Evolutionary conservation across 2,888 invertebrate species (phyloP).

Genomic region (Psylliodes chrysocephalus): DNA sequence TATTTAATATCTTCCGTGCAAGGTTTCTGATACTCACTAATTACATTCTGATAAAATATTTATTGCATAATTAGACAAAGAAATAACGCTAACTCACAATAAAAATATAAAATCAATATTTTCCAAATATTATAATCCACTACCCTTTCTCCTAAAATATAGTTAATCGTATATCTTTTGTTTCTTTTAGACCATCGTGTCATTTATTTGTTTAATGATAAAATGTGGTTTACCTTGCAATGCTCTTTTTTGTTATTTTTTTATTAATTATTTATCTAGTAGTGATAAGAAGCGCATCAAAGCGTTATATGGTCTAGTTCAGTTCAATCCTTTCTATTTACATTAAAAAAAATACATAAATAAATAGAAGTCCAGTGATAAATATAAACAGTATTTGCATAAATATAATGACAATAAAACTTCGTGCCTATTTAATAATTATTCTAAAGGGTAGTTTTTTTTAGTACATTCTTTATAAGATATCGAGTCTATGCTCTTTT

Average conservation of each 20-base stretch:
- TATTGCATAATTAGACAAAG: too few species aligned
- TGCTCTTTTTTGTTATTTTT: not conserved
- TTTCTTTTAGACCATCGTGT: slow-evolving; percentile 1
- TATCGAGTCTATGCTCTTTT: not conserved
- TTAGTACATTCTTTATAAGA: slow-evolving; percentile 1
- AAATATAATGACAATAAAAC: not conserved
- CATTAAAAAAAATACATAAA: not conserved
- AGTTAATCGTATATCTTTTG: slow-evolving; percentile 1
- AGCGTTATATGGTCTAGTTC: not conserved
- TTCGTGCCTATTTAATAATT: not conserved
- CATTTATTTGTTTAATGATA: slow-evolving; percentile 3
- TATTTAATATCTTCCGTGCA: too few species aligned
- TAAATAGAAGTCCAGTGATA: not conserved
- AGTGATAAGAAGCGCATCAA: not conserved
- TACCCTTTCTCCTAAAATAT: not conserved
- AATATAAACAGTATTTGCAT: not conserved
- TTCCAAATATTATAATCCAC: not conserved
- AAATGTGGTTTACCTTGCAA: slow-evolving; percentile 7
- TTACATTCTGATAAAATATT: too few species aligned
- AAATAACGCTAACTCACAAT: too few species aligned
- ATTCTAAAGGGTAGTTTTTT: not conserved
- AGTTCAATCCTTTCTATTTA: not conserved
- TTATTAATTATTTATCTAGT: not conserved
- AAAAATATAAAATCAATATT: too few species aligned
- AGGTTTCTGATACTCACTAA: too few species aligned